Conservation (phyloP, 2,113 vertebrate genomes). For the Cinclus cinclus region DNA sequence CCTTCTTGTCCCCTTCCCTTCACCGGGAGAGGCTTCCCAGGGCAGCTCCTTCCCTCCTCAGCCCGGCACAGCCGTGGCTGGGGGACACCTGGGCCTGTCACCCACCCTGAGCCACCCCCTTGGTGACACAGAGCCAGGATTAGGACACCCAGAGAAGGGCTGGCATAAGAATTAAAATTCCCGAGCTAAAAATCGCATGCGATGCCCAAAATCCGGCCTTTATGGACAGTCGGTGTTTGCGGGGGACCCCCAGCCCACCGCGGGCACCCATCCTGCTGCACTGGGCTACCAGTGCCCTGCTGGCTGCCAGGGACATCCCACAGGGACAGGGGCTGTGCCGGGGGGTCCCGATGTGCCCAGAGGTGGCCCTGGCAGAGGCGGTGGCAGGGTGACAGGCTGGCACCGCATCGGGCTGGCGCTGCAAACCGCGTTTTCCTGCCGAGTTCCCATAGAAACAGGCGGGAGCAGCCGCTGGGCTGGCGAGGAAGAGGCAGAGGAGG, state of each 20-base stretch:
- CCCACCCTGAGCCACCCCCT: not conserved
- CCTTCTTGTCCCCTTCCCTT: not conserved
- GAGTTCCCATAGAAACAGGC: conserved; percentile 74
- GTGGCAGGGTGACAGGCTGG: not conserved
- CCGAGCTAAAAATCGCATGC: not conserved
- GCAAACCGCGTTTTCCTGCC: conserved; percentile 54
- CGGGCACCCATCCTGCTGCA: not conserved
- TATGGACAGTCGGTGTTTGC: rapidly evolving
- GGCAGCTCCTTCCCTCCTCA: not conserved
- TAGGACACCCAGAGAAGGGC: rapidly evolving
- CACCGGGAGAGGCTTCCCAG: rapidly evolving
- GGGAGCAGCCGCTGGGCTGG: conserved; percentile 54
- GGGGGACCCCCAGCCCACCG: not conserved
- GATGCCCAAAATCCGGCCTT: not conserved
- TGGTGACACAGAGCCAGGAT: not conserved
- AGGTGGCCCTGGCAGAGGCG: not conserved
- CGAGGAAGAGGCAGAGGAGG: not conserved
- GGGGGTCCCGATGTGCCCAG: not conserved
- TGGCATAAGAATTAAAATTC: not conserved
- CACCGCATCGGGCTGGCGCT: not conserved
- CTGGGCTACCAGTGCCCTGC: not conserved
- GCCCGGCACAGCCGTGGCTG: not conserved
- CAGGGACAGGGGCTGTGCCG: not conserved
- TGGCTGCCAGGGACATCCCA: not conserved
- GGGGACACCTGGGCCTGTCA: rapidly evolving